Base-by-base conservation (phyloP, 2,888 invertebrate species). In the Craniophora ligustri region DNA sequence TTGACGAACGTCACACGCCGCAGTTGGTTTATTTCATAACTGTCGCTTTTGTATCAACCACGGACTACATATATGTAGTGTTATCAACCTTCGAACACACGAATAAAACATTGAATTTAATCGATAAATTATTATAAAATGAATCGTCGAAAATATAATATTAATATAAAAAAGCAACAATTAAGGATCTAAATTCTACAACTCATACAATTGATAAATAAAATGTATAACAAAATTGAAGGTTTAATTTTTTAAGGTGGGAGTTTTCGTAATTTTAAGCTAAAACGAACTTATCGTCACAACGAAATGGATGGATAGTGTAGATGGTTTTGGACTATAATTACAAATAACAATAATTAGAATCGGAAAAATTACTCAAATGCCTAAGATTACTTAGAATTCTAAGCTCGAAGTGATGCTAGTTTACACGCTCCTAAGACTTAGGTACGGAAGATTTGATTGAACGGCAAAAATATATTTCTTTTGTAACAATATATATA, bases 211-310 rank as follows among this genome's bases (percentile, higher is more conserved):
- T 53, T 50, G 44, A 36, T 64, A 35, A 35, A 30, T 5, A 46
- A 8, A 41, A 31, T 39, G 41, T 35, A 42, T 61, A 54, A 60
- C 48, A 56, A 47, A 46, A 62, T 42, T 57, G 26, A 56, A 30
- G 40, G 39, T 61, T 41, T 10, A 14, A 31, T 21, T 38, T 63
- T 47, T 48, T 34, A 68, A 71, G 72, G 73, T 73, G 72, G 72
- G 72, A 63, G 46, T 61, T 73, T 73, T 73, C 72, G 66, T 72
- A 51, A 71, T 40, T 55, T 61, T 68, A 68, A 30, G 40, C 62
- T 67, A 61, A 61, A 49, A 47, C 38, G 42, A 55, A 38, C 35
- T 48, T 36, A 47, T 19, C 31, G 32, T 67, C 35, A 47, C 39
- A 60, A 50, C 48, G 19, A 16, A 39, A 18, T 50, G 36, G 30